phyloP scores from a whole-genome alignment of 2,888 invertebrate genomes.

The Volucella inanis region DNA sequence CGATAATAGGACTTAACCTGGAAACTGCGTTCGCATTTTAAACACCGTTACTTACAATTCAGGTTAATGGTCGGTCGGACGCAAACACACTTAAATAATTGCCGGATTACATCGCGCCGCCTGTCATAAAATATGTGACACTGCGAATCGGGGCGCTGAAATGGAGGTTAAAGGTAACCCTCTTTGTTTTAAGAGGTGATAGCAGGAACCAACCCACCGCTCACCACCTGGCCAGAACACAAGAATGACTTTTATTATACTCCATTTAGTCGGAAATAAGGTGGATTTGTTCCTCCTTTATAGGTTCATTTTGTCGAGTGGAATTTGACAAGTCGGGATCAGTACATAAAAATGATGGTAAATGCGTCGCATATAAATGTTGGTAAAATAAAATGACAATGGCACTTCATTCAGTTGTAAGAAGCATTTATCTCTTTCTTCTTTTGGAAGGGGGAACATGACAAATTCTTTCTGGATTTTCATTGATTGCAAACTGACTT shows the following conservation, averaged over 20 bases:
- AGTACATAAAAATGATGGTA: conserved; percentile 18
- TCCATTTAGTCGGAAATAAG: conserved; percentile 38
- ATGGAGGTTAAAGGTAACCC: conserved; percentile 47
- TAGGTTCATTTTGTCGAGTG: conserved; percentile 31
- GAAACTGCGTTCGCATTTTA: conserved; percentile 63
- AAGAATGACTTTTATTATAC: conserved; percentile 30
- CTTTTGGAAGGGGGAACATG: too few relatives aligned
- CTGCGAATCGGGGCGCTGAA: conserved; percentile 33
- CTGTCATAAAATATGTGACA: conserved; percentile 67
- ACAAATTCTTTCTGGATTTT: too few relatives aligned
- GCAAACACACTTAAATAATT: conserved; percentile 72
- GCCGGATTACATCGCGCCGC: conserved; percentile 61
- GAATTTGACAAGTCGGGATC: conserved; percentile 11
- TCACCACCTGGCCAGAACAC: too few relatives aligned
- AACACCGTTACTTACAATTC: conserved; percentile 58
- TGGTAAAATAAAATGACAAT: neutral
- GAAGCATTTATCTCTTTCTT: too few relatives aligned
- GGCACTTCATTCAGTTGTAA: too few relatives aligned
- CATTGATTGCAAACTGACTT: too few relatives aligned
- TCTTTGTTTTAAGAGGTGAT: conserved; percentile 49
- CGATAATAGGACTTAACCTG: conserved; percentile 67
- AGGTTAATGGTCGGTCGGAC: conserved; percentile 66
- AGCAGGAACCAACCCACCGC: conserved; percentile 15
- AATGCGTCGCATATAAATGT: conserved; percentile 19
- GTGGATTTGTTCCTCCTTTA: conserved; percentile 35